Evolutionary conservation across 1,140 invertebrate species (phyloP).

Genomic region (Gonatopus flavifemur): DNA sequence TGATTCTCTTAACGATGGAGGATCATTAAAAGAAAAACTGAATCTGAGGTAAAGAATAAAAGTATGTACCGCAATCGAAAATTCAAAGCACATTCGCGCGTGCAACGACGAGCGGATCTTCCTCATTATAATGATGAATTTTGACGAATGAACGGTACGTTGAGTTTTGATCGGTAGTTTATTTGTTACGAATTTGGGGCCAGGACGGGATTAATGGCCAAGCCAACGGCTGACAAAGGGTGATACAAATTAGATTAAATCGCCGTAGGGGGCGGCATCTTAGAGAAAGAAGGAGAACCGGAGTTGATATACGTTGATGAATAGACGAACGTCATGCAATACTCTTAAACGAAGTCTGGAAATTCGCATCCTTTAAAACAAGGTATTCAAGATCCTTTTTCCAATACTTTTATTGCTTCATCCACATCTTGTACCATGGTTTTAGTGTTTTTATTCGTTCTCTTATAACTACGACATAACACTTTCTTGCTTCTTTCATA

Average conservation of each 20-base stretch:
- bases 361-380: too few species aligned
- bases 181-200: constrained; percentile 39
- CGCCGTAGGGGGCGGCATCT: constrained; percentile 54
- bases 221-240: constrained; percentile 52
- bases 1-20: too few species aligned
- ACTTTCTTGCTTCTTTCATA: too few species aligned
- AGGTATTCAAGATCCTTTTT: too few species aligned
- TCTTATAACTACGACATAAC: too few species aligned
- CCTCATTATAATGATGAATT: constrained; percentile 38
- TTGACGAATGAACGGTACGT: constrained; percentile 23
- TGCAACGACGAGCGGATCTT: constrained; percentile 1
- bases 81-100: not conserved
- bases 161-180: constrained; percentile 51
- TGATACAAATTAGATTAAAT: constrained; percentile 59
- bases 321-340: constrained; percentile 57
- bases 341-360: constrained; percentile 45
- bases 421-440: too few species aligned
- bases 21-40: too few species aligned
- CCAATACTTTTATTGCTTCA: too few species aligned
- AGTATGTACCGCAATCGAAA: constrained; percentile 4
- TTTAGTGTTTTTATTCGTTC: too few species aligned
- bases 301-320: constrained; percentile 58
- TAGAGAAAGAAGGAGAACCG: constrained; percentile 49
- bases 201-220: constrained; percentile 47
- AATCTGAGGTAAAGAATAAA: too few species aligned